phyloP scores from a whole-genome alignment of 2,888 invertebrate genomes.

The Julus scandinavius region DNA sequence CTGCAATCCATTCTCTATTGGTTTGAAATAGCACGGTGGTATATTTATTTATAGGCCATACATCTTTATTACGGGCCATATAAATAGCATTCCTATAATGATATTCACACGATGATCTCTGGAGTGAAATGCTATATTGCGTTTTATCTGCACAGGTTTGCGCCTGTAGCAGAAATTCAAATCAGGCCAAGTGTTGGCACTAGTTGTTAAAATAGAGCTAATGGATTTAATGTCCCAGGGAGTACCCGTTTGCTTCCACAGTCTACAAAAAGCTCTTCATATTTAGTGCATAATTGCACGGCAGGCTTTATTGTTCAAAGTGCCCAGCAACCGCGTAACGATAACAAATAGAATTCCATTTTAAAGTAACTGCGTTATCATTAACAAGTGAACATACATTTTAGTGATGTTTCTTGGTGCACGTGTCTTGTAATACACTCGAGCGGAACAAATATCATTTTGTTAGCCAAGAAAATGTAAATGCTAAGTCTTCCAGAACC shows the following conservation, averaged over 20 bases:
- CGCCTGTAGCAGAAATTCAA: neutral
- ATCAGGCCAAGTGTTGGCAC: neutral
- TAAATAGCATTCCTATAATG: slow-evolving; percentile 1
- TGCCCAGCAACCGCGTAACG: neutral
- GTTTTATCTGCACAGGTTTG: neutral
- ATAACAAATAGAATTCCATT: neutral
- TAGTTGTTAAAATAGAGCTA: neutral
- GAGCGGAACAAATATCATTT: too few relatives aligned
- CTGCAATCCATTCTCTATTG: neutral
- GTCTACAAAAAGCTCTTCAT: neutral
- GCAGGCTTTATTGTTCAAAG: neutral
- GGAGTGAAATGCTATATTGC: neutral
- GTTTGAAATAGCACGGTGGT: neutral
- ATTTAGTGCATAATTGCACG: neutral
- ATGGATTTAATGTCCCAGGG: neutral
- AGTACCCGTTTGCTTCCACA: neutral
- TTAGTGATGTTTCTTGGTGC: too few relatives aligned
- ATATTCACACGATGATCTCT: neutral
- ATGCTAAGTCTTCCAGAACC: too few relatives aligned
- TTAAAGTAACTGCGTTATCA: neutral
- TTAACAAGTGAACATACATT: too few relatives aligned
- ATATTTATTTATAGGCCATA: neutral
- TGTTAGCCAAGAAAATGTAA: too few relatives aligned
- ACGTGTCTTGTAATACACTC: too few relatives aligned
- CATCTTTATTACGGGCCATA: slow-evolving; percentile 3